phyloP scores from a whole-genome alignment of 2,797 vertebrate species.

The Gephyroberyx darwinii region DNA sequence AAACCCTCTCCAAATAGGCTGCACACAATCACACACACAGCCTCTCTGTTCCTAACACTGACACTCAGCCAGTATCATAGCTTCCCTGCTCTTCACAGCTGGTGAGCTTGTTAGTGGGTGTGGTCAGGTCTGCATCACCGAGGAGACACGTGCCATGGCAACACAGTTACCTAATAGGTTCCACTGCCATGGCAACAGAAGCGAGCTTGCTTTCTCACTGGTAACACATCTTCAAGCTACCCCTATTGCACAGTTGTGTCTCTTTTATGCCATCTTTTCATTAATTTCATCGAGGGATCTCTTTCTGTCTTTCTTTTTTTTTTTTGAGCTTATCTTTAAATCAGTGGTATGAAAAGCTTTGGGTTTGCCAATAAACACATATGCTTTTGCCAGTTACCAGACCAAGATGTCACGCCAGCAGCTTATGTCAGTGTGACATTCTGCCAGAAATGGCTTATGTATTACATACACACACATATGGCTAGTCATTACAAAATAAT shows the following conservation, averaged over 20 bases:
- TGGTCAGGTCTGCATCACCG: constrained; percentile 81
- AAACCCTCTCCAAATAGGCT: neutral
- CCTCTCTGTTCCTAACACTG: constrained; percentile 38
- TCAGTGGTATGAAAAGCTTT: constrained; percentile 17
- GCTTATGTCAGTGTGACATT: constrained; percentile 58
- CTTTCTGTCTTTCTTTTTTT: constrained; percentile 57
- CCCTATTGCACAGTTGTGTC: constrained; percentile 58
- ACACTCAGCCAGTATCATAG: constrained; percentile 56
- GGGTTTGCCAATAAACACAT: constrained; percentile 49
- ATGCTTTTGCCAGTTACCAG: constrained; percentile 49
- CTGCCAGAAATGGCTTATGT: constrained; percentile 46
- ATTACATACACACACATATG: constrained; percentile 2
- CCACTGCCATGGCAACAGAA: constrained; percentile 82
- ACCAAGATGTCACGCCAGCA: constrained; percentile 58
- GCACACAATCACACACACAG: constrained; percentile 13
- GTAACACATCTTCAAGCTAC: constrained; percentile 76
- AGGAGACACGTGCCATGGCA: constrained; percentile 84
- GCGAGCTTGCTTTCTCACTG: constrained; percentile 82
- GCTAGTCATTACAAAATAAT: constrained; percentile 16
- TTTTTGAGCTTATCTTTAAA: constrained; percentile 36
- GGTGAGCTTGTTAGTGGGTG: constrained; percentile 80
- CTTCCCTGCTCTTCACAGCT: constrained; percentile 73
- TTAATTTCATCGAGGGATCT: constrained; percentile 43
- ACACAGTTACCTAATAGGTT: constrained; percentile 85
- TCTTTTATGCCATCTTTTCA: constrained; percentile 60